Percentiles rank a stretch among this genome's conserved stretches.
Conservation (phyloP, 2,797 vertebrate genomes). For the Loris lydekkerianus region DNA sequence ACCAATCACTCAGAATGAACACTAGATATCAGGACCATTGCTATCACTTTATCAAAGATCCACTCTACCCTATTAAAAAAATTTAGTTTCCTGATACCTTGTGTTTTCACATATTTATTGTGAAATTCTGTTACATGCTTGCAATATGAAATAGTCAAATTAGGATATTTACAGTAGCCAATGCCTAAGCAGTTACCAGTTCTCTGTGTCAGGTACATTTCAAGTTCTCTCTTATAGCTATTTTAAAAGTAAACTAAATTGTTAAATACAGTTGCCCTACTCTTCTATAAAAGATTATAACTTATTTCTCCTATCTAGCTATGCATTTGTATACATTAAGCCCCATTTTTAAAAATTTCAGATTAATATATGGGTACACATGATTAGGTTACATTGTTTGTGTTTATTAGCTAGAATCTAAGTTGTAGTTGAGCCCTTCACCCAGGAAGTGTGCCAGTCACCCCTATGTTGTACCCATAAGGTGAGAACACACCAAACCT, state of each 20-base stretch:
- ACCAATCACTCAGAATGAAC: not conserved
- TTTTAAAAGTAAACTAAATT: not conserved
- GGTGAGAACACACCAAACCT: no score
- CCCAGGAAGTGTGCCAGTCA: no score
- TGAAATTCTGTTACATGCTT: not conserved
- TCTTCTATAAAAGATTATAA: not conserved
- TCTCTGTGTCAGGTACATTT: not conserved
- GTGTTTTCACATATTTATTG: not conserved
- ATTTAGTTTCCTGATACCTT: not conserved
- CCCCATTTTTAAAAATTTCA: not conserved
- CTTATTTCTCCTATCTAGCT: not conserved
- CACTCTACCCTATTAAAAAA: not conserved
- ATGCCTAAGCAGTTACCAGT: not conserved
- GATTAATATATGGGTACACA: no score
- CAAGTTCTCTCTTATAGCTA: not conserved
- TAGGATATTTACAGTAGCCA: not conserved
- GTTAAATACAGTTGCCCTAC: not conserved
- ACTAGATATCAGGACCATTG: not conserved
- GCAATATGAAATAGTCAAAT: not conserved
- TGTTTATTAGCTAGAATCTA: no score
- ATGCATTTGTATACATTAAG: not conserved
- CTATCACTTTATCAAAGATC: not conserved
- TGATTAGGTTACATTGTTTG: no score
- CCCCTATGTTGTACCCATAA: no score
- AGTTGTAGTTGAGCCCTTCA: no score